Evolutionary conservation across 2,113 vertebrate species (phyloP).

Genomic region (Oreochromis aureus): DNA sequence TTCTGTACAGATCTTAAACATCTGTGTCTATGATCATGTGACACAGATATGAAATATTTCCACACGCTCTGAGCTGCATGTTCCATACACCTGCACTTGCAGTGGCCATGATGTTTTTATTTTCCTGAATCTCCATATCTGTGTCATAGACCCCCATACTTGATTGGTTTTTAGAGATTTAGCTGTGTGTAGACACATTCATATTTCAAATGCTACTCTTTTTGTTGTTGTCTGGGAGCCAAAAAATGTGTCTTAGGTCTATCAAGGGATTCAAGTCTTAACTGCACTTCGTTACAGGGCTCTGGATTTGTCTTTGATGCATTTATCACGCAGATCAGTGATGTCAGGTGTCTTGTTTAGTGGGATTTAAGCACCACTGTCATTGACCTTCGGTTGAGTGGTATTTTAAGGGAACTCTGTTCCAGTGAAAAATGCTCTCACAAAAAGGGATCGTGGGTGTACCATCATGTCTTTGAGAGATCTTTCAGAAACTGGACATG

Average conservation of each 20-base stretch:
- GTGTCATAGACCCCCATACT: not conserved
- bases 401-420: conserved; percentile 5
- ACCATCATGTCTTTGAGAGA: not conserved
- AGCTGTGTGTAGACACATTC: not conserved
- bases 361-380: conserved; percentile 30
- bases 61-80: not conserved
- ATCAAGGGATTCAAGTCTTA: not conserved
- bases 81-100: not conserved
- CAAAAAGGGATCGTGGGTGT: not conserved
- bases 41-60: not conserved
- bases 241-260: not conserved
- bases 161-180: not conserved
- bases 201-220: not conserved
- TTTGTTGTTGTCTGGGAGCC: not conserved
- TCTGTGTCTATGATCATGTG: not conserved
- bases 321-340: conserved; percentile 31
- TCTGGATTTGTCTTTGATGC: conserved; percentile 12
- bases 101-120: not conserved
- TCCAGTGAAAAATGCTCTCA: conserved; percentile 5
- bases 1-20: not conserved
- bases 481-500: not conserved
- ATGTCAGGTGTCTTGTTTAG: conserved; percentile 11
- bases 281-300: not conserved
- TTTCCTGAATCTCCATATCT: not conserved
- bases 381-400: conserved; percentile 47